Evolutionary conservation across 2,113 vertebrate species (phyloP).

Genomic region (Nematolebias whitei): DNA sequence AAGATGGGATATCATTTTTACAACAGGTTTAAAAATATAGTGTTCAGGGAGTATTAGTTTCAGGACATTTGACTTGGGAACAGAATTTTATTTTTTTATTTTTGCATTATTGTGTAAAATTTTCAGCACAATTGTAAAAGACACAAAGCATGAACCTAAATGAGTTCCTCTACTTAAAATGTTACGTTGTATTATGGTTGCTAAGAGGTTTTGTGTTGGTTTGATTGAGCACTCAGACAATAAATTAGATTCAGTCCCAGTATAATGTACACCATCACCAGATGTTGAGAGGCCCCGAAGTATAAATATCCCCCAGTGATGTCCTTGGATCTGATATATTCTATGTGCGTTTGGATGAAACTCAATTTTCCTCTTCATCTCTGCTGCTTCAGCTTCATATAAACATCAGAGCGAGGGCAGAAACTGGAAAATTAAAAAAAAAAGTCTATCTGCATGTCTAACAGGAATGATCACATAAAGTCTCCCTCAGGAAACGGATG

Average conservation of each 20-base stretch:
- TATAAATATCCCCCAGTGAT: slow-evolving; percentile 14
- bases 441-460: neutral
- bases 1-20: neutral
- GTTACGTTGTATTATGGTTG: slow-evolving; percentile 10
- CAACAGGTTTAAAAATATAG: neutral
- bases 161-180: slow-evolving; percentile 23
- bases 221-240: slow-evolving; percentile 15
- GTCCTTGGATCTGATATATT: slow-evolving; percentile 34
- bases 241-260: slow-evolving; percentile 17
- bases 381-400: neutral
- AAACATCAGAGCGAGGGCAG: neutral
- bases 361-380: slow-evolving; percentile 4
- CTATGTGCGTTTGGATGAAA: slow-evolving; percentile 6
- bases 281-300: slow-evolving; percentile 3
- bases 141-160: neutral
- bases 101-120: neutral
- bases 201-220: slow-evolving; percentile 19
- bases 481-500: neutral
- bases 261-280: neutral
- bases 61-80: neutral
- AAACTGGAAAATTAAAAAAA: slow-evolving; percentile 1
- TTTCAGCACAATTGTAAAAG: neutral
- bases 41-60: neutral
- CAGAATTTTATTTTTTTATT: neutral
- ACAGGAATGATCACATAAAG: neutral